Conservation (phyloP, 2,797 vertebrate genomes). For the Trachops cirrhosus region DNA sequence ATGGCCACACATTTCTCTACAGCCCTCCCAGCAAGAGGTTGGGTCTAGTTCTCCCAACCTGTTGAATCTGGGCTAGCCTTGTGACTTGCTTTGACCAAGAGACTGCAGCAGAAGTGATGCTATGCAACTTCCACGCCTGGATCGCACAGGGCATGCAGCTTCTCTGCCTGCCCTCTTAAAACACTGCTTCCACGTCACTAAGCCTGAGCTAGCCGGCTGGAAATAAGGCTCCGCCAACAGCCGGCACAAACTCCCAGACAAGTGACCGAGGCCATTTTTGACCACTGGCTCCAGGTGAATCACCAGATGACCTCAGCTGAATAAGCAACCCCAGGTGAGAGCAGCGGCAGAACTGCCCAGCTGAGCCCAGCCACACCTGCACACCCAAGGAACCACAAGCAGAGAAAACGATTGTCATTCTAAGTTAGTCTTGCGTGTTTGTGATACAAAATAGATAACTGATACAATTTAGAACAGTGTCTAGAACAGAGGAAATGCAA, state of each 20-base stretch:
- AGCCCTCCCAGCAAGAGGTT: neutral
- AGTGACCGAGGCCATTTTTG: neutral
- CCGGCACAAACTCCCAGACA: neutral
- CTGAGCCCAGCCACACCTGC: neutral
- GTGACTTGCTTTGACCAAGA: neutral
- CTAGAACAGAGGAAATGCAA: neutral
- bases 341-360: neutral
- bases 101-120: neutral
- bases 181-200: neutral
- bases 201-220: neutral
- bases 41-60: neutral
- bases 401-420: neutral
- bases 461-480: neutral
- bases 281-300: neutral
- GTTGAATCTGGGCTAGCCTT: neutral
- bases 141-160: neutral
- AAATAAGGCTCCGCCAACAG: neutral
- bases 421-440: neutral
- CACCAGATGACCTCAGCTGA: neutral
- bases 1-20: neutral
- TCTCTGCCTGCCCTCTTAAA: neutral
- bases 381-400: neutral
- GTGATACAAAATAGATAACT: neutral
- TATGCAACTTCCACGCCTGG: neutral
- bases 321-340: neutral